A percentile compares a stretch with the other conserved stretches of the same genome.
Evolutionary conservation across 2,888 invertebrate genomes (phyloP).

Genomic region (Monoplex corrugatus): DNA sequence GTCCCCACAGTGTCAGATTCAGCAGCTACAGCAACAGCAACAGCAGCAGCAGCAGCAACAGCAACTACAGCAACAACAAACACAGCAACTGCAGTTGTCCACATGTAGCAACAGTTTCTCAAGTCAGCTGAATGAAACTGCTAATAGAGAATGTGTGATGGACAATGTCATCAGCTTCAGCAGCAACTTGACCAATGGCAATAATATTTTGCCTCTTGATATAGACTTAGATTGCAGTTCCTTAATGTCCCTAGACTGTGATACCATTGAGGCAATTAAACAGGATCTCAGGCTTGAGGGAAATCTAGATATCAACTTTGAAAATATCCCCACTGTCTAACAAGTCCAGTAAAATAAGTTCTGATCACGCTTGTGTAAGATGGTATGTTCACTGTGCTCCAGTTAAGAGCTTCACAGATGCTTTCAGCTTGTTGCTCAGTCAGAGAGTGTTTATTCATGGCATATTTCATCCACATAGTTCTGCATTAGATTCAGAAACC

Average conservation of each 20-base stretch:
- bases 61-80: not conserved
- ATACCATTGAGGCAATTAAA: constrained; percentile 87
- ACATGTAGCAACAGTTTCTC: constrained; percentile 39
- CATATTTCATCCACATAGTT: not conserved
- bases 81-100: constrained; percentile 14
- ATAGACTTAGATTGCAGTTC: constrained; percentile 69
- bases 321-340: constrained; percentile 54
- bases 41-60: constrained; percentile 43
- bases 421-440: not conserved
- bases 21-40: constrained; percentile 52
- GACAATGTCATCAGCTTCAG: constrained; percentile 29
- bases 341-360: too few relatives aligned
- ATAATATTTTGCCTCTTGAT: constrained; percentile 61
- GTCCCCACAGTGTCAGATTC: constrained; percentile 42
- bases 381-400: not conserved
- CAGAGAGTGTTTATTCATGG: not conserved
- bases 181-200: constrained; percentile 50
- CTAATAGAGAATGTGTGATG: not conserved
- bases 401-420: not conserved
- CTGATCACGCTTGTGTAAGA: too few relatives aligned
- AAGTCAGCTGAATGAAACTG: not conserved
- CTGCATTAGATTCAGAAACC: not conserved
- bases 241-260: constrained; percentile 86
- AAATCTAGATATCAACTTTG: constrained; percentile 95
- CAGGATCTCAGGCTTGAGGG: constrained; percentile 97